These are phyloP conservation scores for Phalangium opilio DNA, from an alignment of 2,888 invertebrate species.

Conservation along the genomic window DNA sequence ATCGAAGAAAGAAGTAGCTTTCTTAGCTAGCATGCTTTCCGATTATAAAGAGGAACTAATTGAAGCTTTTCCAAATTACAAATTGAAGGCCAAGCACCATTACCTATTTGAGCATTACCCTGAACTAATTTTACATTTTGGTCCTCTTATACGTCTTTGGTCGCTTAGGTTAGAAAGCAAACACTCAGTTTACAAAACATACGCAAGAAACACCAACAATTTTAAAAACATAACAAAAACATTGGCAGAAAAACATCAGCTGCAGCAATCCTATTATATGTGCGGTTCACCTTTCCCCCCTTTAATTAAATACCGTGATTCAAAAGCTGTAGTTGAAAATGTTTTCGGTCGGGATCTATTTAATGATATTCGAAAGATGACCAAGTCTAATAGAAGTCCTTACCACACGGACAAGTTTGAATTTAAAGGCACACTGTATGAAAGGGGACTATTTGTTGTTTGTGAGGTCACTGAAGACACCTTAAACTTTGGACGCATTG, in stretches of 20 bases:
- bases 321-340: no score
- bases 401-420: no score
- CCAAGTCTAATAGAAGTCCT: no score
- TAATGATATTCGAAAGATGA: no score
- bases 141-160: conserved; percentile 5
- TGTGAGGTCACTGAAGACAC: no score
- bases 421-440: no score
- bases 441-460: no score
- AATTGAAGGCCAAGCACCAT: conserved; percentile 3
- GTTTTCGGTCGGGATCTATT: no score
- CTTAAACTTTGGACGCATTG: no score
- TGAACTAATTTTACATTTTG: conserved; percentile 5
- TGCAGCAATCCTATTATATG: background rate
- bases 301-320: no score
- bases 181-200: conserved; percentile 7
- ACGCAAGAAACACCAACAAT: conserved; percentile 1
- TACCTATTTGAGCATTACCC: background rate
- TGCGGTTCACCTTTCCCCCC: no score
- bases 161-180: conserved; percentile 8
- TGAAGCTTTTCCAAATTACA: background rate
- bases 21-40: background rate
- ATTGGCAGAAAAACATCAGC: conserved; percentile 3
- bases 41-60: background rate
- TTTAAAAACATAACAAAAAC: conserved; percentile 7
- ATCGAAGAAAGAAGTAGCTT: background rate